Evolutionary conservation across 2,113 vertebrate genomes (phyloP).

Genomic region (Thalassarche chlororhynchos): DNA sequence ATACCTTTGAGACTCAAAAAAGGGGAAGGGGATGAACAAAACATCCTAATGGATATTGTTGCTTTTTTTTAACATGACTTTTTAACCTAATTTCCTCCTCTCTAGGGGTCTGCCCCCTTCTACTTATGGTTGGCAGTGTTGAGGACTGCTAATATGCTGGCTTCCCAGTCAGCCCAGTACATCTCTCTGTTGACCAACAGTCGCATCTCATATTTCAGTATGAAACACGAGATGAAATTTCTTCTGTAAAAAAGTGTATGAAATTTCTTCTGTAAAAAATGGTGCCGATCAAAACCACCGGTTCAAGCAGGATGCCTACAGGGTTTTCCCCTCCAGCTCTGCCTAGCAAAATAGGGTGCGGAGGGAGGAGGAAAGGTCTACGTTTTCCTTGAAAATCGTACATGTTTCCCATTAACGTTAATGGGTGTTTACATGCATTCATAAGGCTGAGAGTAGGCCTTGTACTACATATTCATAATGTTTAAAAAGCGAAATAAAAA

Average conservation of each 20-base stretch:
- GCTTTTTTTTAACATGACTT: not conserved
- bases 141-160: not conserved
- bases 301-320: not conserved
- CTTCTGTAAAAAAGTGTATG: not conserved
- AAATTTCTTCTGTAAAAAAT: not conserved
- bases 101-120: not conserved
- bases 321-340: not conserved
- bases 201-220: not conserved
- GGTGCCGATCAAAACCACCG: not conserved
- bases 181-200: not conserved
- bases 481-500: not conserved
- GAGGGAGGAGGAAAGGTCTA: not conserved
- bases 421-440: conserved; percentile 51
- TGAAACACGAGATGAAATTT: not conserved
- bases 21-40: not conserved
- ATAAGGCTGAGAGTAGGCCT: conserved; percentile 35
- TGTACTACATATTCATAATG: conserved; percentile 20
- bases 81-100: not conserved
- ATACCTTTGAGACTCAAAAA: not conserved
- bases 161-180: not conserved
- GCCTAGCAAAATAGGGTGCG: not conserved
- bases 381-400: not conserved
- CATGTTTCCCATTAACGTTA: conserved; percentile 43
- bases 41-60: not conserved
- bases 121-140: not conserved